A percentile compares a stretch with the other conserved stretches of the same genome.
Conservation (phyloP, 2,888 invertebrate species). For the Drosophila antonietae region DNA sequence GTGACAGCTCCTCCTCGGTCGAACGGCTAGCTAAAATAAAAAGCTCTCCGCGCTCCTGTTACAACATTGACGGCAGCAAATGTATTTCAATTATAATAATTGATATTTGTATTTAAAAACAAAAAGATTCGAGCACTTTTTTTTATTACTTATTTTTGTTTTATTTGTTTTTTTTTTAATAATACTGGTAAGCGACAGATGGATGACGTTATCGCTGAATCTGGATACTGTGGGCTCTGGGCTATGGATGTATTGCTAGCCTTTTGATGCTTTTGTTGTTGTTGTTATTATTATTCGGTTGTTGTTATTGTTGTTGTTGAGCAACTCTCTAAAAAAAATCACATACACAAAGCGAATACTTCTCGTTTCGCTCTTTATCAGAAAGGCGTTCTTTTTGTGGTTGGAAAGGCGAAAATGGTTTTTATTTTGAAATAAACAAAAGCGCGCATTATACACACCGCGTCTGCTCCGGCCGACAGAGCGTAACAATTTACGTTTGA, state of each 20-base stretch:
- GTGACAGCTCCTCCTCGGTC: constrained; percentile 58
- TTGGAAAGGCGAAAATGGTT: constrained; percentile 80
- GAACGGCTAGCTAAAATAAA: constrained; percentile 47
- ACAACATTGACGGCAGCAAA: constrained; percentile 58
- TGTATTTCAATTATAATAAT: constrained; percentile 65
- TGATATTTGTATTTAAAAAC: constrained; percentile 58
- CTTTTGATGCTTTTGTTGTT: constrained; percentile 26
- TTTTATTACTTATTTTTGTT: constrained; percentile 8
- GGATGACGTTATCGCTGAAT: constrained; percentile 67
- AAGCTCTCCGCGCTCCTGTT: constrained; percentile 53
- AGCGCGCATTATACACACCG: constrained; percentile 65
- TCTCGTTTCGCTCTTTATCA: constrained; percentile 46
- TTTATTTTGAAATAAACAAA: constrained; percentile 78
- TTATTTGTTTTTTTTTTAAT: constrained; percentile 8
- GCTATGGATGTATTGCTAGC: constrained; percentile 25
- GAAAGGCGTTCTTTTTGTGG: constrained; percentile 81
- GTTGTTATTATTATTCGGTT: constrained; percentile 23
- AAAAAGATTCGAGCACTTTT: constrained; percentile 73
- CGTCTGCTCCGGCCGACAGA: constrained; percentile 42
- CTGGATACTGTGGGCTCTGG: constrained; percentile 12
- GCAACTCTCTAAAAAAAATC: constrained; percentile 12
- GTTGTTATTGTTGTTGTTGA: constrained; percentile 33
- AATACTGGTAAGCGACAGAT: constrained; percentile 57
- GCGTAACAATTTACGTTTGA: constrained; percentile 43
- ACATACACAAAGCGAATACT: constrained; percentile 37